Percentiles rank a stretch among this genome's conserved stretches.
phyloP scores from a whole-genome alignment of 2,113 vertebrate species.

The Acrocephalus arundinaceus region DNA sequence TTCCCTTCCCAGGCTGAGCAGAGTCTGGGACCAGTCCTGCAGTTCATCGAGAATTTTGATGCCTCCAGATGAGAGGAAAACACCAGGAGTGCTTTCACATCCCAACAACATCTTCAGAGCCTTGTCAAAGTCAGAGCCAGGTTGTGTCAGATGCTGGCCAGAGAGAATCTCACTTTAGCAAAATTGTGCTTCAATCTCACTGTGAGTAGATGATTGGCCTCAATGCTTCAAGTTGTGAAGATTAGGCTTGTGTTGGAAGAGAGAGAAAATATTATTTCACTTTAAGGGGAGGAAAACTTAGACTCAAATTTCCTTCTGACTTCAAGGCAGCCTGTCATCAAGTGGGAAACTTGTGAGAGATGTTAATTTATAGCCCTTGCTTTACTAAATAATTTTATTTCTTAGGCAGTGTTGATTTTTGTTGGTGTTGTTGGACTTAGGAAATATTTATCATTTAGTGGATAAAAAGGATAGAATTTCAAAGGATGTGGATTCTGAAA shows the following conservation, averaged over 20 bases:
- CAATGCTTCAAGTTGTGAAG: neutral
- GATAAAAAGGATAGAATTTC: neutral
- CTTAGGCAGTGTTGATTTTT: neutral
- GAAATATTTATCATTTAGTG: neutral
- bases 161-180: neutral
- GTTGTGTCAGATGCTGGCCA: neutral
- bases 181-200: neutral
- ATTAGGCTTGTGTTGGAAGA: neutral
- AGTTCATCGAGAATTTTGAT: neutral
- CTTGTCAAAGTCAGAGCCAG: neutral
- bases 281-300: neutral
- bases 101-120: neutral
- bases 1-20: neutral
- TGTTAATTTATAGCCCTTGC: neutral
- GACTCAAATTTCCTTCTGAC: neutral
- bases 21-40: neutral
- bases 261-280: neutral
- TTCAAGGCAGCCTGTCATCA: neutral
- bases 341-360: neutral
- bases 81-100: neutral
- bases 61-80: neutral
- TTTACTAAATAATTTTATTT: neutral
- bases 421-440: neutral
- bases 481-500: neutral
- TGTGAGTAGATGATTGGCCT: neutral